Base-by-base conservation (phyloP, 1,140 invertebrate species). In the Zaprionus africanus region DNA sequence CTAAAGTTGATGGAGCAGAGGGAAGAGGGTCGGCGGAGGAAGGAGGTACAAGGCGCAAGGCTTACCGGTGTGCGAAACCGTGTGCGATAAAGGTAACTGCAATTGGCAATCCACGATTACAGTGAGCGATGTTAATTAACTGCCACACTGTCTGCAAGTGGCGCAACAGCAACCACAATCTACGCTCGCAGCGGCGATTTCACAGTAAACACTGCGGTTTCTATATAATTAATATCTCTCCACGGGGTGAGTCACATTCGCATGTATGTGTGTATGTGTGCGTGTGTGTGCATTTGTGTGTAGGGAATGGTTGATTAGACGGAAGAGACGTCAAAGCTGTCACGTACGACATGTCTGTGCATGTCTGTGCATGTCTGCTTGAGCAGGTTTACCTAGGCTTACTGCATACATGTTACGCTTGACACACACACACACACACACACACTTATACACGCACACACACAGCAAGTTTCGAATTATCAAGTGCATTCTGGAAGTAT, bases 91-190 rank as follows among this genome's bases (percentile, higher is more conserved):
- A 51, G 19, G 19, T 51, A 51, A 51, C 46, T 51, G 13, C 46
- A 51, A 51, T 51, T 51, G 46, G 19, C 46, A 51, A 51, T 24
- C 11, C 1, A 13, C 19, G 46, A 51, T 51, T 51, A 51, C 46
- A 51, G 46, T 51, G 46, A 24, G 46, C 46, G 46, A 24, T 51
- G 46, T 51, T 51, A 51, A 51, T 51, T 51, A 51, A 51, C 46
- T 51, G 46, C 19, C 46, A 51, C 46, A 51, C 6, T 24, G 22
- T 13, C 46, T 51, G 46, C 46, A 24, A 51, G 46, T 51, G 46
- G 17, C 17, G 41, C 41, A 38, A 38, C 13, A 15, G 12, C 36
- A 38, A 38, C 36, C 41, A 2, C 41, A 17, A 2, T 17, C 41
- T n/a, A 7, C 3, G 38, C 41, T n/a, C n/a, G n/a, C n/a, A 9